phyloP scores from a whole-genome alignment of 1,140 invertebrate genomes.

The Megalonaias nervosa region DNA sequence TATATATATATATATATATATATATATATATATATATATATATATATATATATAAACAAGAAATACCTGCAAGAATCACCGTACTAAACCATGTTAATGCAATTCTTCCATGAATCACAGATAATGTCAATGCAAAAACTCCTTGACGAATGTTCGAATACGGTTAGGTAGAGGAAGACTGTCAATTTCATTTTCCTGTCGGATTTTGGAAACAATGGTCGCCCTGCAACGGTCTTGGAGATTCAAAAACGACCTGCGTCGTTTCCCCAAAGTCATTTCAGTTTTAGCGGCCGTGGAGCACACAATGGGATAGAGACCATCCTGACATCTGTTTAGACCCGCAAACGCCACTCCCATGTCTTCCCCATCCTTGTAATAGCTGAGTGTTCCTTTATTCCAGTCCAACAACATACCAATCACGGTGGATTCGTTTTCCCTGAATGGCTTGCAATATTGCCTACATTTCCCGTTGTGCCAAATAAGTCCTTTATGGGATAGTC shows the following conservation, averaged over 20 bases:
- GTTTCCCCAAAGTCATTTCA: slow-evolving; percentile 78
- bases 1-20: too few relatives aligned
- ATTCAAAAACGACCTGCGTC: slow-evolving; percentile 77
- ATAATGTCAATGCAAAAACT: slow-evolving; percentile 20
- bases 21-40: too few relatives aligned
- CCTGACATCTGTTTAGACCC: slow-evolving; percentile 69
- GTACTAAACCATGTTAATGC: too few relatives aligned
- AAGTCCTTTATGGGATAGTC: slow-evolving; percentile 82
- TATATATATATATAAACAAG: too few relatives aligned
- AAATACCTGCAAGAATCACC: too few relatives aligned
- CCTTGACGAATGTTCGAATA: slow-evolving; percentile 62
- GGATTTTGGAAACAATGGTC: slow-evolving; percentile 53
- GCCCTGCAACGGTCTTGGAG: slow-evolving; percentile 77
- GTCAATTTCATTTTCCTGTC: slow-evolving; percentile 51
- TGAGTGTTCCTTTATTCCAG: slow-evolving; percentile 80
- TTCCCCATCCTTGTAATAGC: slow-evolving; percentile 81
- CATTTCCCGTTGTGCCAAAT: slow-evolving; percentile 79
- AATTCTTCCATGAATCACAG: too few relatives aligned
- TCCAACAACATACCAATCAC: slow-evolving; percentile 80
- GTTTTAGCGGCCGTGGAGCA: slow-evolving; percentile 84
- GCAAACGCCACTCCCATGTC: slow-evolving; percentile 77
- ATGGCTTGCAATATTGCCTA: slow-evolving; percentile 79
- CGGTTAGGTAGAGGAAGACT: slow-evolving; percentile 63
- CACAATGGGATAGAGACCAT: slow-evolving; percentile 81
- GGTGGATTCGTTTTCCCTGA: slow-evolving; percentile 80